These are phyloP conservation scores for Drosophila obscura DNA, from an alignment of 1,140 invertebrate species.

Conservation along the genomic window DNA sequence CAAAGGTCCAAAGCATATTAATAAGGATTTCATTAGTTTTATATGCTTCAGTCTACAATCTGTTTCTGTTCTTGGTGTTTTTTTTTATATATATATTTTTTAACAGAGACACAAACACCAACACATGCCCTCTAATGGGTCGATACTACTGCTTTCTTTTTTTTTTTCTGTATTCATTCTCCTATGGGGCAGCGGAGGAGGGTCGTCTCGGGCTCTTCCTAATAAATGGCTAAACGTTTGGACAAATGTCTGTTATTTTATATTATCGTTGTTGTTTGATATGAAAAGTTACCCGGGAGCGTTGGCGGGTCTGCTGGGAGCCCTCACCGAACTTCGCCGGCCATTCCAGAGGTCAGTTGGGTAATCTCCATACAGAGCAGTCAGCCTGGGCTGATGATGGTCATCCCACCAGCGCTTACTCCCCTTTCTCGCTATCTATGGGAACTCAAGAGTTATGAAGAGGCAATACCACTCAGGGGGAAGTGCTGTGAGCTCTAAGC, in stretches of 20 bases:
- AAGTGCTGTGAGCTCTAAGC: too few species aligned
- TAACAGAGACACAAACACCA: slow-evolving; percentile 13
- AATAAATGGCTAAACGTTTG: slow-evolving; percentile 78
- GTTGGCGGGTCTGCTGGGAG: slow-evolving; percentile 36
- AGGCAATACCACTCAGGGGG: too few species aligned
- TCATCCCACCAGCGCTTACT: background rate
- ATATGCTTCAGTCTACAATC: slow-evolving; percentile 56
- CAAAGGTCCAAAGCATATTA: slow-evolving; percentile 82
- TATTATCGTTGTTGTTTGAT: slow-evolving; percentile 75
- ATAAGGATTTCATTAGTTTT: slow-evolving; percentile 83
- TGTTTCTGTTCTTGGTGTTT: slow-evolving; percentile 14
- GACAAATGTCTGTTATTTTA: slow-evolving; percentile 73
- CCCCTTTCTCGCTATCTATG: slow-evolving; percentile 24
- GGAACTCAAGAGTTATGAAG: background rate
- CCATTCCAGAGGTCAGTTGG: slow-evolving; percentile 31
- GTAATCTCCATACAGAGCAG: slow-evolving; percentile 12
- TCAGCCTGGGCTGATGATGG: background rate
- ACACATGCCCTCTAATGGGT: slow-evolving; percentile 49
- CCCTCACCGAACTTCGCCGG: slow-evolving; percentile 7
- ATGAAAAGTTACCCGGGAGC: slow-evolving; percentile 55
- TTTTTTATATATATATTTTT: background rate
- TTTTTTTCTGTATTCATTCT: slow-evolving; percentile 20
- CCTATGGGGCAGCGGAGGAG: background rate
- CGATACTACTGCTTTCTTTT: slow-evolving; percentile 44
- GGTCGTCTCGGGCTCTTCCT: slow-evolving; percentile 19